Percentiles rank a stretch among this genome's conserved stretches.
These are phyloP conservation scores for Cyanistes caeruleus DNA, from an alignment of 2,113 vertebrate species.

Conservation along the genomic window DNA sequence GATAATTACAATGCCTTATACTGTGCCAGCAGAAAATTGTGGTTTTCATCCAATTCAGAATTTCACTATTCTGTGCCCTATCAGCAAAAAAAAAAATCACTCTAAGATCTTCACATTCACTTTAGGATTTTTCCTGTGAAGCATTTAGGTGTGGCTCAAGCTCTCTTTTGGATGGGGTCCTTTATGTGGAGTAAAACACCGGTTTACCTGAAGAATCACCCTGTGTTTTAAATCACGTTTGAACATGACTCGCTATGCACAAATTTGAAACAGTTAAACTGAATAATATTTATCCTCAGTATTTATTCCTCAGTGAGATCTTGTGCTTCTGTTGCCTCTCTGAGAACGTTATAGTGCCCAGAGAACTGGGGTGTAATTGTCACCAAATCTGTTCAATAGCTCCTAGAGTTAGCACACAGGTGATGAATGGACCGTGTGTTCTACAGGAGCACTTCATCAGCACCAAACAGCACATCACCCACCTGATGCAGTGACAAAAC, in stretches of 20 bases:
- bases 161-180: accelerated
- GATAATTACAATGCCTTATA: neutral
- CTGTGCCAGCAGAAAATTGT: neutral
- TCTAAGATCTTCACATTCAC: neutral
- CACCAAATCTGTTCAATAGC: neutral
- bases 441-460: neutral
- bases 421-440: neutral
- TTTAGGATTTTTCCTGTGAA: neutral
- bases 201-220: neutral
- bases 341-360: neutral
- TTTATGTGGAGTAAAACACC: neutral
- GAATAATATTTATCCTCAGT: neutral
- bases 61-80: neutral
- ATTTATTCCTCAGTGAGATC: neutral
- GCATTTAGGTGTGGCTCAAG: neutral
- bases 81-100: neutral
- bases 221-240: neutral
- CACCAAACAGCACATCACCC: neutral
- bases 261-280: neutral
- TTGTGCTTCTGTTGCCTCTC: neutral
- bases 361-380: neutral
- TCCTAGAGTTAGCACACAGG: neutral
- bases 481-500: neutral
- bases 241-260: neutral
- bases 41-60: neutral